phyloP scores from a whole-genome alignment of 2,797 vertebrate genomes.

The Euphonia xanthogaster region DNA sequence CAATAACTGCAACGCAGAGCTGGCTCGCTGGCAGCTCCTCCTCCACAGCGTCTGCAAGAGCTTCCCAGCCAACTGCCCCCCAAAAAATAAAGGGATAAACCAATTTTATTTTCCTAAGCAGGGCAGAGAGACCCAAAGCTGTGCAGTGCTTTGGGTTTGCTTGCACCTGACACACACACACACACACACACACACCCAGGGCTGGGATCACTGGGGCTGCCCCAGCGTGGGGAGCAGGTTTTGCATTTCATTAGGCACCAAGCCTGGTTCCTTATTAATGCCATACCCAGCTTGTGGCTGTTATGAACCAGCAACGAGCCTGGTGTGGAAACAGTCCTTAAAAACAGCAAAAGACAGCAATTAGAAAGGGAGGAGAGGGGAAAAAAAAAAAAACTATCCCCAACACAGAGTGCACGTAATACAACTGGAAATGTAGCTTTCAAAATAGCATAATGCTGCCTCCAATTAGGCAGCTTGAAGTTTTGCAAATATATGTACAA shows the following conservation, averaged over 20 bases:
- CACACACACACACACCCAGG: neutral
- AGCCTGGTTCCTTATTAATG: conserved; percentile 53
- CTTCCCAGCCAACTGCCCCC: neutral
- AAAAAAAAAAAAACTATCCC: neutral
- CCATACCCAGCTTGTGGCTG: conserved; percentile 12
- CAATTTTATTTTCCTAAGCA: neutral
- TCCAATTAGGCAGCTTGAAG: neutral
- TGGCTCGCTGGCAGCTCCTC: conserved; percentile 37
- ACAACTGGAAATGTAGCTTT: conserved; percentile 42
- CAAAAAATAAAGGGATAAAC: neutral
- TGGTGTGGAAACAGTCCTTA: conserved; percentile 25
- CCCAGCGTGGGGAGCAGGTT: neutral
- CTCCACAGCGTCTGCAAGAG: conserved; percentile 10
- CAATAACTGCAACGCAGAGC: conserved; percentile 38
- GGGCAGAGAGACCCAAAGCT: neutral
- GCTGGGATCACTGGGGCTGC: neutral
- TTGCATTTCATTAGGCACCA: conserved; percentile 44
- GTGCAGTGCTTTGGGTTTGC: neutral
- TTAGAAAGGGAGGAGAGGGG: conserved; percentile 10
- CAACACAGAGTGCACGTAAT: neutral
- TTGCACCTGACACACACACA: neutral
- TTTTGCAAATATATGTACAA: conserved; percentile 35
- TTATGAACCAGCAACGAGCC: neutral
- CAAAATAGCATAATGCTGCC: neutral
- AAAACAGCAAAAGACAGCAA: conserved; percentile 38